These are phyloP conservation scores for Synchiropus splendidus DNA, from an alignment of 2,113 vertebrate species.

Conservation along the genomic window DNA sequence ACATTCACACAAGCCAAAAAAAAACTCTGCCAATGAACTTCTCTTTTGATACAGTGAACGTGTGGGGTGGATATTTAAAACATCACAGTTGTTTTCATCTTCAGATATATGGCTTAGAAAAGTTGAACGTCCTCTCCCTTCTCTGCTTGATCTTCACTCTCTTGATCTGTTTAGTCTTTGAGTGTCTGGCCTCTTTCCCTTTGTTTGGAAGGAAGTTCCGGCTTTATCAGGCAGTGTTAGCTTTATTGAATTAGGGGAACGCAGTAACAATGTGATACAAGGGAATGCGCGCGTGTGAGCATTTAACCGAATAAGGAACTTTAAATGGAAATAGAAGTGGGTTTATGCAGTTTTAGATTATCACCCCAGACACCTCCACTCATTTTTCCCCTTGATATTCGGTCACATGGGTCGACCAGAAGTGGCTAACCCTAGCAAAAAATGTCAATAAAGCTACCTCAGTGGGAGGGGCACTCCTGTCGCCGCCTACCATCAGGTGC, in stretches of 20 bases:
- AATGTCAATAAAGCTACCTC: too few relatives aligned
- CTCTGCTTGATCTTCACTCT: conserved; percentile 22
- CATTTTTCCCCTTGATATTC: too few relatives aligned
- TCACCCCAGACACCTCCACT: too few relatives aligned
- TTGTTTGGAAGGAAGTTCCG: conserved; percentile 31
- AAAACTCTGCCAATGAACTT: background rate
- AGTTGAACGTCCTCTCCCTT: conserved; percentile 19
- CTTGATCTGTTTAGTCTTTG: background rate
- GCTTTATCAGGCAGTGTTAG: conserved; percentile 41
- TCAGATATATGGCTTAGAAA: conserved; percentile 14
- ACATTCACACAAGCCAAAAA: too few relatives aligned
- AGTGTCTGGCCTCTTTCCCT: conserved; percentile 4
- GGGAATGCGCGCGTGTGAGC: conserved; percentile 2
- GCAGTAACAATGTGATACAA: conserved; percentile 36
- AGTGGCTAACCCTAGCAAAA: too few relatives aligned
- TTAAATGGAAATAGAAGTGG: too few relatives aligned
- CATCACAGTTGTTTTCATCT: conserved; percentile 1
- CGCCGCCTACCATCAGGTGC: too few relatives aligned
- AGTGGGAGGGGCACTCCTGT: too few relatives aligned
- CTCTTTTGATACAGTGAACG: conserved; percentile 1
- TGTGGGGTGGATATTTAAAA: background rate
- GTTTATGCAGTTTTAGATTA: too few relatives aligned
- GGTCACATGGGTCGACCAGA: too few relatives aligned
- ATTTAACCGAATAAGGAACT: too few relatives aligned
- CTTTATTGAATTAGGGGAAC: conserved; percentile 52